phyloP scores from a whole-genome alignment of 2,888 invertebrate species.

The Onthophagus sagittarius region DNA sequence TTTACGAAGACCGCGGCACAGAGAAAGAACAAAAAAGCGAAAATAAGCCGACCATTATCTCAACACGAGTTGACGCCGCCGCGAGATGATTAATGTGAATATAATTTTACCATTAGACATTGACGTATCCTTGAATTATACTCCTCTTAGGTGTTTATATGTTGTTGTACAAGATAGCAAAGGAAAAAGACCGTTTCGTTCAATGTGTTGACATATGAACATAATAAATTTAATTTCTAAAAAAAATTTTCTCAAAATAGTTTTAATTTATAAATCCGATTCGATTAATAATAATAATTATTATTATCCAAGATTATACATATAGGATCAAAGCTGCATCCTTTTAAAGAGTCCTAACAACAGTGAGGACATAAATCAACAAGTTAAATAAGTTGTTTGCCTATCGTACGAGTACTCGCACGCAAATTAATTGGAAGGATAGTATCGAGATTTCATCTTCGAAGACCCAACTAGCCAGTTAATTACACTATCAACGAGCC shows the following conservation, averaged over 20 bases:
- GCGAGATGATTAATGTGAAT: neutral
- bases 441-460: conserved; percentile 10
- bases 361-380: conserved; percentile 18
- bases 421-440: conserved; percentile 12
- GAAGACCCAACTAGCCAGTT: conserved; percentile 6
- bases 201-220: neutral
- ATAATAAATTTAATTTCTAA: neutral
- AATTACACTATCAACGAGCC: conserved; percentile 3
- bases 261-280: neutral
- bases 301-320: conserved; percentile 18
- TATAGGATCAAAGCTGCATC: neutral
- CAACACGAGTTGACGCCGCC: neutral
- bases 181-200: neutral
- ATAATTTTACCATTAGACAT: neutral
- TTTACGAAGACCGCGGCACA: neutral
- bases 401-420: neutral
- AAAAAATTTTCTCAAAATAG: neutral
- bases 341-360: conserved; percentile 10
- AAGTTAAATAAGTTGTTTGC: conserved; percentile 6
- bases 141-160: neutral
- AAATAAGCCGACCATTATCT: neutral
- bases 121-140: neutral
- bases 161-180: neutral
- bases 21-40: neutral
- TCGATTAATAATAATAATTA: neutral